Evolutionary conservation across 2,888 invertebrate species (phyloP).

Genomic region (Lathronympha strigana): DNA sequence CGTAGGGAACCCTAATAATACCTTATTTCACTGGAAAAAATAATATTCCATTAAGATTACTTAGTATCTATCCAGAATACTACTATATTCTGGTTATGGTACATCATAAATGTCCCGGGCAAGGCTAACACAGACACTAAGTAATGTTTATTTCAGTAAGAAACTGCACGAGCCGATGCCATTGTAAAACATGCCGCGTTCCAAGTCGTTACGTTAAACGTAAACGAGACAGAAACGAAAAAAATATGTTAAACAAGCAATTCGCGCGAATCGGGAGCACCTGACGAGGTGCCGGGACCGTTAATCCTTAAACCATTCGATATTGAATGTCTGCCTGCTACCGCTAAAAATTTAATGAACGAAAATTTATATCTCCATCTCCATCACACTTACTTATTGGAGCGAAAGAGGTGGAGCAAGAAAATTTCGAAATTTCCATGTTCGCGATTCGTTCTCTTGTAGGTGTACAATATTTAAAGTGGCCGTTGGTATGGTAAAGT

Average conservation of each 20-base stretch:
- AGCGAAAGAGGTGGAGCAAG: too few species aligned
- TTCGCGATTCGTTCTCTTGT: too few species aligned
- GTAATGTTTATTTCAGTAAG: constrained; percentile 30
- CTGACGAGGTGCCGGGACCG: constrained; percentile 60
- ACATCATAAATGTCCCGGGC: constrained; percentile 1
- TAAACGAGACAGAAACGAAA: constrained; percentile 72
- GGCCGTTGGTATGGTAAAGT: too few species aligned
- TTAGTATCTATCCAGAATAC: not conserved
- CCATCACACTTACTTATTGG: too few species aligned
- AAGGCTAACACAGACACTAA: constrained; percentile 27
- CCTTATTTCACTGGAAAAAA: not conserved
- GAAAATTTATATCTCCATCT: too few species aligned
- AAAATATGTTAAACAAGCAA: constrained; percentile 81
- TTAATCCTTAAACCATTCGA: constrained; percentile 55
- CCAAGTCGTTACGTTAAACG: constrained; percentile 70
- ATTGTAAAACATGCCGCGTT: constrained; percentile 63
- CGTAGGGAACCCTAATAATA: too few species aligned
- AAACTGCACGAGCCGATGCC: constrained; percentile 45
- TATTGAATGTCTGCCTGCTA: too few species aligned
- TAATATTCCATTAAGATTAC: not conserved
- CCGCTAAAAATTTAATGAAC: too few species aligned
- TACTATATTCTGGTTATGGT: constrained; percentile 9
- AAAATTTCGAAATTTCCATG: too few species aligned
- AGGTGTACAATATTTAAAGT: too few species aligned
- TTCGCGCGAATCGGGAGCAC: constrained; percentile 71